phyloP scores from a whole-genome alignment of 2,888 invertebrate species.

The Phalera bucephala region DNA sequence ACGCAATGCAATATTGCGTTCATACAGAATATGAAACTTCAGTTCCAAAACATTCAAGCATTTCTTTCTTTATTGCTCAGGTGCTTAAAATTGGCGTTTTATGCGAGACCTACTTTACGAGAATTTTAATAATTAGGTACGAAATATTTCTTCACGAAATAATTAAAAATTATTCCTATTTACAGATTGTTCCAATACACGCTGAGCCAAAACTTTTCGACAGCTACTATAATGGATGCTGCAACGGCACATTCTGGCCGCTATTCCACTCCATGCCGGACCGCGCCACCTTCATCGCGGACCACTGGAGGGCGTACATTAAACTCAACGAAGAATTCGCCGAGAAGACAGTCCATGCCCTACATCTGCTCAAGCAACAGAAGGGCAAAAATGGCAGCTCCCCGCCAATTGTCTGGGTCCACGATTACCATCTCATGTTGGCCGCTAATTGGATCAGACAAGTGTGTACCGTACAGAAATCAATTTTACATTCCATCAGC shows the following conservation, averaged over 20 bases:
- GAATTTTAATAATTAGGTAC: too few relatives aligned
- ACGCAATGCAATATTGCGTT: too few relatives aligned
- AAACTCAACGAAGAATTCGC: slow-evolving; percentile 93
- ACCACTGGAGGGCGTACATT: slow-evolving; percentile 92
- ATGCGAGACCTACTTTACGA: too few relatives aligned
- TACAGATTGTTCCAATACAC: slow-evolving; percentile 91
- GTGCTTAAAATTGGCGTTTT: too few relatives aligned
- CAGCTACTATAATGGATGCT: slow-evolving; percentile 95
- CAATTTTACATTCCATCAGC: neutral
- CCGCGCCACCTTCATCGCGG: slow-evolving; percentile 90
- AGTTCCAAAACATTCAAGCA: too few relatives aligned
- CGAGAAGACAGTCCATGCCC: slow-evolving; percentile 88
- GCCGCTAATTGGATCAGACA: slow-evolving; percentile 96
- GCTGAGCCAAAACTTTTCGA: slow-evolving; percentile 90
- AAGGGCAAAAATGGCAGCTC: slow-evolving; percentile 65
- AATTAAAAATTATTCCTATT: too few relatives aligned
- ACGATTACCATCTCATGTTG: slow-evolving; percentile 97
- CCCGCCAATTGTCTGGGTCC: slow-evolving; percentile 94
- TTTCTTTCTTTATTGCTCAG: too few relatives aligned
- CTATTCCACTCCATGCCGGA: slow-evolving; percentile 97
- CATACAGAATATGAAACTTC: too few relatives aligned
- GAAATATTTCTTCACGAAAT: too few relatives aligned
- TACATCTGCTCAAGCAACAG: slow-evolving; percentile 79
- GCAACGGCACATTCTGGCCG: slow-evolving; percentile 96
- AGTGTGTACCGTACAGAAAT: slow-evolving; percentile 51